Percentiles rank a stretch among this genome's conserved stretches.
Conservation (phyloP, 2,888 invertebrate genomes). For the Muschampia plurimacula region DNA sequence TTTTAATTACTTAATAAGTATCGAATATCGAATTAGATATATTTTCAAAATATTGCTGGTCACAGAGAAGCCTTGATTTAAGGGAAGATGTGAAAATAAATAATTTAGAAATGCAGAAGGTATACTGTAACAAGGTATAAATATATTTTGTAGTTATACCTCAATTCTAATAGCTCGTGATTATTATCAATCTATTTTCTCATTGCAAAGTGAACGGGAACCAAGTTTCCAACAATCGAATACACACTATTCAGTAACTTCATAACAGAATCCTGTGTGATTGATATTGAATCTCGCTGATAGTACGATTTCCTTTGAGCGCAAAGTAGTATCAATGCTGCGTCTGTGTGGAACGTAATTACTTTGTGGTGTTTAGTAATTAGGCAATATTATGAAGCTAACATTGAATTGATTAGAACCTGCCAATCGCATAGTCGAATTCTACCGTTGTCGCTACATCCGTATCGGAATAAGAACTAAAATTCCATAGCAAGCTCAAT, state of each 20-base stretch:
- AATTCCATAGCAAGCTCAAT: background rate
- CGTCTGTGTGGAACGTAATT: conserved; percentile 14
- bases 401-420: conserved; percentile 46
- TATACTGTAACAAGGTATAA: too few relatives aligned
- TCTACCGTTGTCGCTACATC: conserved; percentile 33
- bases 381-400: conserved; percentile 29
- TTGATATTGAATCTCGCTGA: conserved; percentile 26
- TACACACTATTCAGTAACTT: conserved; percentile 18
- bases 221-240: conserved; percentile 13
- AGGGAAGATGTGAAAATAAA: too few relatives aligned
- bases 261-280: conserved; percentile 19
- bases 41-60: too few relatives aligned
- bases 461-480: conserved; percentile 38
- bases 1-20: too few relatives aligned
- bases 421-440: conserved; percentile 46
- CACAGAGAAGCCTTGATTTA: too few relatives aligned
- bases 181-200: background rate
- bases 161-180: background rate
- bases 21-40: too few relatives aligned
- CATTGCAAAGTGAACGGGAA: conserved; percentile 4
- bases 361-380: conserved; percentile 31
- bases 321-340: conserved; percentile 17
- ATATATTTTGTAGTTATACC: too few relatives aligned
- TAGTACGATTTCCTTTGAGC: conserved; percentile 24
- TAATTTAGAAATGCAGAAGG: too few relatives aligned